Percentiles rank a stretch among this genome's conserved stretches.
phyloP scores from a whole-genome alignment of 2,888 invertebrate species.

The Dusona sp. region DNA sequence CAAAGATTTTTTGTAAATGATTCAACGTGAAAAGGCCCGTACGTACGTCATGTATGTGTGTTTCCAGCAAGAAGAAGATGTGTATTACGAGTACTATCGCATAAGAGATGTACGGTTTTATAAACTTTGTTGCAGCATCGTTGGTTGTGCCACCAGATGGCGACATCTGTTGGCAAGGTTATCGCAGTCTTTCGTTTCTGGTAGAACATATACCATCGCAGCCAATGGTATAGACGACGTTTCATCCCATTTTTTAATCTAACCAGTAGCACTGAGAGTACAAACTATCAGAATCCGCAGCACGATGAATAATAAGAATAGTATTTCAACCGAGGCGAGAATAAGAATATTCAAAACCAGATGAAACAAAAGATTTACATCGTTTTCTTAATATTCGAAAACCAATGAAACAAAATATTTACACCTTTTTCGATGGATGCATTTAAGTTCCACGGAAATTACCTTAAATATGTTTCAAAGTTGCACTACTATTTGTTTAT shows the following conservation, averaged over 20 bases:
- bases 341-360: neutral
- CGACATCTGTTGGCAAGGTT: conserved; percentile 82
- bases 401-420: neutral
- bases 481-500: neutral
- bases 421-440: neutral
- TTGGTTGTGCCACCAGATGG: conserved; percentile 72
- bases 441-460: neutral
- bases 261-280: conserved; percentile 67
- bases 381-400: neutral
- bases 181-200: conserved; percentile 73
- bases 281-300: conserved; percentile 72
- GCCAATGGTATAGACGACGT: neutral
- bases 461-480: neutral
- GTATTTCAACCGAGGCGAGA: neutral
- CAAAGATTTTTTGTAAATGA: neutral
- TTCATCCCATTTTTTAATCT: conserved; percentile 54
- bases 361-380: neutral
- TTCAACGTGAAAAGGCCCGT: conserved; percentile 24
- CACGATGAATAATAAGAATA: conserved; percentile 34
- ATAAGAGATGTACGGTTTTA: conserved; percentile 70
- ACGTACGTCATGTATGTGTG: conserved; percentile 10
- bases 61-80: neutral
- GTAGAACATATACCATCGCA: conserved; percentile 49
- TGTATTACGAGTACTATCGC: conserved; percentile 49
- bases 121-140: conserved; percentile 73